phyloP scores from a whole-genome alignment of 1,140 invertebrate genomes.

The Drosophila ercepeae region DNA sequence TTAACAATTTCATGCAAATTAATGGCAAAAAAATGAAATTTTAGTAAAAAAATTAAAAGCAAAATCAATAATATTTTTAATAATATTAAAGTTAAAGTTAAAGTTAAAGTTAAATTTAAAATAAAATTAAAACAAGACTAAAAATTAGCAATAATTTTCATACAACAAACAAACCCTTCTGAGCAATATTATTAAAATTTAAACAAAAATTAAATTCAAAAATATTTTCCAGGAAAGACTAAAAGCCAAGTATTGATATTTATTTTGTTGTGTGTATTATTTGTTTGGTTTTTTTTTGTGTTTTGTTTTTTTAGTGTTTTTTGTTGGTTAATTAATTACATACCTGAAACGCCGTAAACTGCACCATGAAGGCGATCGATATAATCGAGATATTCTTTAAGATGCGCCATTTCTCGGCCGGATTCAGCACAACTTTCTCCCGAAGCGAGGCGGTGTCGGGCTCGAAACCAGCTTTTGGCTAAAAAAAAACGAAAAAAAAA shows the following conservation, averaged over 20 bases:
- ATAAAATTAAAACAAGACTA: too few species aligned
- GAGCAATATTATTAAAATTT: too few species aligned
- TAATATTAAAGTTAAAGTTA: not conserved
- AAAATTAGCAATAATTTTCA: too few species aligned
- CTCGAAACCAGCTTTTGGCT: conserved; percentile 83
- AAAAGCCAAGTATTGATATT: not conserved
- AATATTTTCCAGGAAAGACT: too few species aligned
- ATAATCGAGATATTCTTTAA: conserved; percentile 94
- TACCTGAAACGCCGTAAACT: conserved; percentile 94
- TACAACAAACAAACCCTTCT: too few species aligned
- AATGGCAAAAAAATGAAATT: too few species aligned
- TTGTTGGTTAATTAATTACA: conserved; percentile 8
- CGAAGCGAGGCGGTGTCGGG: conserved; percentile 82
- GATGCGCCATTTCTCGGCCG: conserved; percentile 93
- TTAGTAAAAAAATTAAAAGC: too few species aligned
- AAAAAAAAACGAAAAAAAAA: conserved; percentile 57
- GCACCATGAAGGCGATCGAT: conserved; percentile 94
- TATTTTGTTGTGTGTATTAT: not conserved
- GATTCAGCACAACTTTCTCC: conserved; percentile 90
- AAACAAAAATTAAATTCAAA: too few species aligned
- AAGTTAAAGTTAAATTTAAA: too few species aligned
- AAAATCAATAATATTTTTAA: not conserved
- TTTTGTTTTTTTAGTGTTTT: not conserved
- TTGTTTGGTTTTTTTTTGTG: not conserved
- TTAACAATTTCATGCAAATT: too few species aligned